A percentile compares a stretch with the other conserved stretches of the same genome.
Conservation (phyloP, 2,113 vertebrate genomes). For the Nicator chloris region DNA sequence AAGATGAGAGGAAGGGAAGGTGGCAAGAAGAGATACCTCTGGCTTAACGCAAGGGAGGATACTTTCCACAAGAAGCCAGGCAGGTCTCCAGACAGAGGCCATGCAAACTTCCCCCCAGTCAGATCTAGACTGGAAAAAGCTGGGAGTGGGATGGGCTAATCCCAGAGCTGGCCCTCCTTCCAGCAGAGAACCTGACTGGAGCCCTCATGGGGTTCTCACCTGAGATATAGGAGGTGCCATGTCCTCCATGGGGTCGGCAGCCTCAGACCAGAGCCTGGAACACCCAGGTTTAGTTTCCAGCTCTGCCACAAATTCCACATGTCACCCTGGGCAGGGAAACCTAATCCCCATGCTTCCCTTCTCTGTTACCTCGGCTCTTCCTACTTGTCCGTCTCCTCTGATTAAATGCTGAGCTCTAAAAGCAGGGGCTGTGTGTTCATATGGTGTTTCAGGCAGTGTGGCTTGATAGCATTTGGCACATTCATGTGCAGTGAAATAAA, state of each 20-base stretch:
- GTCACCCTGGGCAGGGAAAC: neutral
- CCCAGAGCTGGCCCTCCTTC: neutral
- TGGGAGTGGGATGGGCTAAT: neutral
- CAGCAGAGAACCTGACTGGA: neutral
- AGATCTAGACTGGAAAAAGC: neutral
- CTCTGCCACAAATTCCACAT: neutral
- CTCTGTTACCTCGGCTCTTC: neutral
- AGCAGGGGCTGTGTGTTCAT: neutral
- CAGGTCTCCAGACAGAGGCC: fast-evolving
- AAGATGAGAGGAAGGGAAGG: neutral
- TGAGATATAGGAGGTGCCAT: neutral
- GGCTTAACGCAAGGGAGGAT: neutral
- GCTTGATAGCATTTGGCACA: slow-evolving; percentile 39
- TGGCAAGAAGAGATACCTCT: neutral
- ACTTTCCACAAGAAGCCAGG: neutral
- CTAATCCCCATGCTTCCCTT: neutral
- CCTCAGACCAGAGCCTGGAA: neutral
- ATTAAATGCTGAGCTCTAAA: slow-evolving; percentile 28
- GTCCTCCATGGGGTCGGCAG: neutral
- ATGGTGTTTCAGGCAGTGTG: neutral
- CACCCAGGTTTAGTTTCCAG: neutral
- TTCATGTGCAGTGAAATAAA: slow-evolving; percentile 42
- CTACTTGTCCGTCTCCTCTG: neutral
- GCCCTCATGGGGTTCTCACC: neutral
- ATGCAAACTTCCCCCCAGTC: fast-evolving